phyloP scores from a whole-genome alignment of 2,888 invertebrate species.

The Choristoneura rosaceana region DNA sequence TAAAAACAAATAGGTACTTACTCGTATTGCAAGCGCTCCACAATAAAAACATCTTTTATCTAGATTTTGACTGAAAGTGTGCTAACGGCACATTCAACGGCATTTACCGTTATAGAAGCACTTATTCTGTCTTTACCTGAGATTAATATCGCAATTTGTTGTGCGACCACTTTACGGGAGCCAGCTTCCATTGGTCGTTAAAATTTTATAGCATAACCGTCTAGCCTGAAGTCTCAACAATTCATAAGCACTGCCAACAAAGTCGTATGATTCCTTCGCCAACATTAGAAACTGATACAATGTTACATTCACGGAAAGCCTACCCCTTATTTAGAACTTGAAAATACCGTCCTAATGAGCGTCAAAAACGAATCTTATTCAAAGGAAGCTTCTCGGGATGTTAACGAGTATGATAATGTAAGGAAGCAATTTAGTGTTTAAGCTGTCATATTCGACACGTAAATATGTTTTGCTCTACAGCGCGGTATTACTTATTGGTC shows the following conservation, averaged over 20 bases:
- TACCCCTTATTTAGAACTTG: neutral
- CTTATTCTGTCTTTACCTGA: constrained; percentile 12
- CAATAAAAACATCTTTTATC: neutral
- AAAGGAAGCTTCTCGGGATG: constrained; percentile 45
- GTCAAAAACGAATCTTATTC: constrained; percentile 31
- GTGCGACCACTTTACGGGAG: constrained; percentile 28
- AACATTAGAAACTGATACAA: constrained; percentile 3
- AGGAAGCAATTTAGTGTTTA: constrained; percentile 43
- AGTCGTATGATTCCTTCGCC: constrained; percentile 8
- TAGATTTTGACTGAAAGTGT: neutral
- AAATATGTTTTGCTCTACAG: constrained; percentile 66
- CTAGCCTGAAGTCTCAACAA: constrained; percentile 9
- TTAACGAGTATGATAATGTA: constrained; percentile 22
- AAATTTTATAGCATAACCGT: constrained; percentile 25
- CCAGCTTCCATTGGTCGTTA: constrained; percentile 23
- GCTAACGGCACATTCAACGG: neutral
- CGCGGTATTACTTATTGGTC: constrained; percentile 40
- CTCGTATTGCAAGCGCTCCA: constrained; percentile 2
- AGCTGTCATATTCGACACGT: constrained; percentile 55
- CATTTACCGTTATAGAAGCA: neutral
- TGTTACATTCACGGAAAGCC: neutral
- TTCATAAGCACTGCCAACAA: constrained; percentile 1
- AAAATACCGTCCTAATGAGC: constrained; percentile 16
- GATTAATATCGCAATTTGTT: constrained; percentile 28
- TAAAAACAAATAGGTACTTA: constrained; percentile 13